These are phyloP conservation scores for Pipistrellus nathusii DNA, from an alignment of 2,797 vertebrate species.

Conservation along the genomic window DNA sequence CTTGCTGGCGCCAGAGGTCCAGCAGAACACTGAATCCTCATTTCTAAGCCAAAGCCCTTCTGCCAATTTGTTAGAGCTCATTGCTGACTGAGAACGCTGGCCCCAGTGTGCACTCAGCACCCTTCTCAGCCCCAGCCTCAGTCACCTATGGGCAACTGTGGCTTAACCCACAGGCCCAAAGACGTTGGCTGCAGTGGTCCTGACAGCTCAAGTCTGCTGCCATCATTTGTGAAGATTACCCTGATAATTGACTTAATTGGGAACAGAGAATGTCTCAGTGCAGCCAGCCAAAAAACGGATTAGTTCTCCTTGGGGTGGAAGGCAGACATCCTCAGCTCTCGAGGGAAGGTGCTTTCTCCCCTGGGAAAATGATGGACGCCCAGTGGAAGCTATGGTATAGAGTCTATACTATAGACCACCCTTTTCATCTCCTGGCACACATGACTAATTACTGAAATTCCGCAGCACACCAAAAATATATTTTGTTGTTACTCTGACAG, in stretches of 20 bases:
- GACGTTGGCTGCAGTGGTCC: conserved; percentile 35
- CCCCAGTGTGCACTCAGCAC: too few species aligned
- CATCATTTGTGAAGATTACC: conserved; percentile 64
- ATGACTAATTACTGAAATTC: not conserved
- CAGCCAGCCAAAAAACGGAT: conserved; percentile 64
- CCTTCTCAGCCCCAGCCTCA: not conserved
- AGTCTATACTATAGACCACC: not conserved
- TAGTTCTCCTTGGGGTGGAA: not conserved
- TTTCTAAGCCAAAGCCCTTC: not conserved
- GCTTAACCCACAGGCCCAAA: conserved; percentile 20
- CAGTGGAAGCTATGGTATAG: not conserved
- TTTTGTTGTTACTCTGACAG: not conserved
- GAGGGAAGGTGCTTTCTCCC: not conserved
- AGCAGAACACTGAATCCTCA: not conserved
- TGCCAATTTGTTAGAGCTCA: not conserved
- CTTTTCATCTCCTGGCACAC: not conserved
- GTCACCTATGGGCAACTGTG: not conserved
- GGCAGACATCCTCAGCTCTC: not conserved
- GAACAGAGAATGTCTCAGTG: conserved; percentile 63
- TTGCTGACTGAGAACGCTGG: not conserved
- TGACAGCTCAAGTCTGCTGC: conserved; percentile 59
- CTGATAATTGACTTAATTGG: conserved; percentile 80
- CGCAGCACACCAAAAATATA: not conserved
- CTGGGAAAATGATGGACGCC: not conserved
- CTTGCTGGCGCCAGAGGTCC: not conserved